Base-by-base conservation (phyloP, 2,797 vertebrate species). In the Acanthurus tractus region DNA sequence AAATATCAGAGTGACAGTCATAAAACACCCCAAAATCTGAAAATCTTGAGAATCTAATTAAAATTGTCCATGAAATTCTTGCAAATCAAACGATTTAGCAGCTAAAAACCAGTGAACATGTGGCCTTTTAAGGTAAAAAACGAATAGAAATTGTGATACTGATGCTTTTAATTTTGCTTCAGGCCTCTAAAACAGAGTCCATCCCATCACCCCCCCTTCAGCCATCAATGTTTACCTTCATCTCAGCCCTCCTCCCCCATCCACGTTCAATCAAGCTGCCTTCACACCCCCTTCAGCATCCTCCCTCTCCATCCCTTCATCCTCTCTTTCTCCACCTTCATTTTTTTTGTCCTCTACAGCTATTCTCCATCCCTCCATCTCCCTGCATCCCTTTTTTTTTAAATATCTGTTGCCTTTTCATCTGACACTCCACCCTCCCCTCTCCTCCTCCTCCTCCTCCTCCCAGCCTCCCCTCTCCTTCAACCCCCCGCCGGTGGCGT, bases 401-500 rank as follows among this genome's bases (percentile, higher is more conserved):
- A n/a, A n/a, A 48, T n/a, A 23, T 29, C 34, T 15, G 74, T 78
- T 69, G 68, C 74, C 74, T 78, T 75, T 79, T 82, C 71, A 75
- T 78, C 70, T 56, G 1, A 18, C 44, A 29, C 72, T 55, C 64
- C 70, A 23, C 69, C 81, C 63, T 36, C 52, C 8, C 72, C 48
- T 34, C 29, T 11, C 23, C 57, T 2, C 23, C 53, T 8, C 69
- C 17, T 15, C 6, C 8, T 5, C 68, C 58, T 4, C 23, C 53
- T 6, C 69, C 17, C 38, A 5, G 23, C 54, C 6, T n/a, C 34
- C 34, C 10, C 29, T 4, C 8, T 5, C 68, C 70, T 71, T 1
- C 14, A 34, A 46, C 34, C 63, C 55, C 45, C 67, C 50, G 49
- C 83, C 81, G 76, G 70, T 81, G 89, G 81, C 67, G 88, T 88